A percentile compares a stretch with the other conserved stretches of the same genome.
Evolutionary conservation across 2,113 vertebrate species (phyloP).

Genomic region (Elaphurus davidianus): DNA sequence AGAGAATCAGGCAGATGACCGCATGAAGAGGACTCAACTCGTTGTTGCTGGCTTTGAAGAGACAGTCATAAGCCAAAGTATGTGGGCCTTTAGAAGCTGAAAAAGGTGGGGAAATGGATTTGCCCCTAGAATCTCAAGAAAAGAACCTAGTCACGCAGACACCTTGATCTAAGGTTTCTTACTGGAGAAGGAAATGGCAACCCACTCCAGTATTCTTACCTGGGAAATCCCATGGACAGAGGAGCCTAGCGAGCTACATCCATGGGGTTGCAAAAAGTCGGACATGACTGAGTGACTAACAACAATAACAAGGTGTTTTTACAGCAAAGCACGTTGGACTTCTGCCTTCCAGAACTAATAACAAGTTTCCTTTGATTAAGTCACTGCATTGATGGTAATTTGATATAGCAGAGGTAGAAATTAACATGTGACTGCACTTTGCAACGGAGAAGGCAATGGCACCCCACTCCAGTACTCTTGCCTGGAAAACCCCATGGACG

Average conservation of each 20-base stretch:
- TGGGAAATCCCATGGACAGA: background rate
- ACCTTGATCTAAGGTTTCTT: background rate
- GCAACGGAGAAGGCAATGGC: background rate
- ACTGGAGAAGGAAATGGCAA: background rate
- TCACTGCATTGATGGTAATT: background rate
- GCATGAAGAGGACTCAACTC: rapidly evolving
- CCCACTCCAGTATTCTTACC: background rate
- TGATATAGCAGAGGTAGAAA: background rate
- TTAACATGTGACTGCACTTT: background rate
- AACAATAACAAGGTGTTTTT: background rate
- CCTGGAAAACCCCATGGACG: too few relatives aligned
- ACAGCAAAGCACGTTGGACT: background rate
- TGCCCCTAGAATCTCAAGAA: background rate
- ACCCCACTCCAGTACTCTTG: too few relatives aligned
- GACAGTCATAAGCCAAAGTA: background rate
- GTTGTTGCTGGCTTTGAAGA: background rate
- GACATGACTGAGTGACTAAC: background rate
- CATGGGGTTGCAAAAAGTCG: background rate
- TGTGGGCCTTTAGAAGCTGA: background rate
- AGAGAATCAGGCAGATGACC: background rate
- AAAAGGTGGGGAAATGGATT: background rate
- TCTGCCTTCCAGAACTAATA: background rate
- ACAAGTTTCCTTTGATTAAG: background rate
- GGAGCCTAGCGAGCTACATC: background rate
- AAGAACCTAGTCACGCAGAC: background rate